A percentile compares a stretch with the other conserved stretches of the same genome.
phyloP scores from a whole-genome alignment of 2,797 vertebrate genomes.

The Ambastaia sidthimunki region DNA sequence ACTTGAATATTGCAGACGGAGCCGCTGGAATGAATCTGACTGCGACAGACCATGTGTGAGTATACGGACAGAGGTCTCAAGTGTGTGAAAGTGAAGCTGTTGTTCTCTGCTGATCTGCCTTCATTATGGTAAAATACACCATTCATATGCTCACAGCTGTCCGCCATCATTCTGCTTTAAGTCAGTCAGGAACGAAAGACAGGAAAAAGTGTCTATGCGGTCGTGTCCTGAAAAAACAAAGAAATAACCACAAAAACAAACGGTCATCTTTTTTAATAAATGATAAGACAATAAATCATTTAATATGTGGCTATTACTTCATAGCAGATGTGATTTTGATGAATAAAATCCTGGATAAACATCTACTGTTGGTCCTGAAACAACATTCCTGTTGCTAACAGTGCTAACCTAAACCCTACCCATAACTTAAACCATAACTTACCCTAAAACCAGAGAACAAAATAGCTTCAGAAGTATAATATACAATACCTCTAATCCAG shows the following conservation, averaged over 20 bases:
- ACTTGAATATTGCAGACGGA: slow-evolving; percentile 42
- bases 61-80: slow-evolving; percentile 56
- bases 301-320: neutral
- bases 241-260: neutral
- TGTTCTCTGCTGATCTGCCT: neutral
- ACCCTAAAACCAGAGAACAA: too few relatives aligned
- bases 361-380: neutral
- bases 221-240: neutral
- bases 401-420: too few relatives aligned
- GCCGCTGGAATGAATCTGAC: neutral
- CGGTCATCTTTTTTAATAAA: neutral
- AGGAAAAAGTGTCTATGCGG: neutral
- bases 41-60: slow-evolving; percentile 30
- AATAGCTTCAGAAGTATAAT: too few relatives aligned
- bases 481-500: too few relatives aligned
- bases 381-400: neutral
- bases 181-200: neutral
- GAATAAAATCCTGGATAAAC: too few relatives aligned
- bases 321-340: neutral
- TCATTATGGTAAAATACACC: neutral
- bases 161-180: neutral
- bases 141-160: neutral
- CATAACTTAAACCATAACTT: too few relatives aligned
- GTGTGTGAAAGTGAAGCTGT: slow-evolving; percentile 11
- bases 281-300: neutral